Base-by-base conservation (phyloP, 2,888 invertebrate species). In the Drosophila hamatofila region DNA sequence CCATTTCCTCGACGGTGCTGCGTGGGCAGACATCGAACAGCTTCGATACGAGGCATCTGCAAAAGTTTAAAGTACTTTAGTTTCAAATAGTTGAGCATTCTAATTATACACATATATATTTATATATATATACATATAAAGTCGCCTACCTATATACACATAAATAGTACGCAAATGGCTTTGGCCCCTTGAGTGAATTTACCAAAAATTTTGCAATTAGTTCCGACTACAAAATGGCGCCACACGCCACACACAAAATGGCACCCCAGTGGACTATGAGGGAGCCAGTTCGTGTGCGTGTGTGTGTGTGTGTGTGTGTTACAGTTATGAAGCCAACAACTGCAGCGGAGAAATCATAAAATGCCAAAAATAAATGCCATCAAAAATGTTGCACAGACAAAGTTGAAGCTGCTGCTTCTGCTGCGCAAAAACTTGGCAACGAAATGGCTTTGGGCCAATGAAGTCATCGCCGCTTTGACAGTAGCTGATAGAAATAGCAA, bases 21-120 rank as follows among this genome's bases (percentile, higher is more conserved):
- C 96, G 96, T 74, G 97, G 97, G 90, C 97, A 98, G 39, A 98
- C 98, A 93, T 98, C 98, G 93, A 98, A 98, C 80, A 98, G 94
- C 93, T 98, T 98, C 64, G 98, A 98, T 75, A 98, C 98, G 90
- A 98, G 94, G 93, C 96, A 97, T 91, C 97, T 96, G 76, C 54
- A 83, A 77, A 63, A 35, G 39, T 57, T 72, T 51, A 35, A 71
- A 63, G 35, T 11, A 33, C 33, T 70, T 70, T 30, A 57, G 48
- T 66, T 44, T 7, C 21, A 21, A 21, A 33, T 30, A 27, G 41
- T 39, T 41, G 14, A 21, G 6, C 39, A 54, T 52, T 37, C 18
- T 41, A 21, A 37, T 54, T 3, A 27, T 25, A 41, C 14, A 27
- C n/a, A n/a, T 33, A 11, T 33, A 33, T 8, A 39, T 14, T 11